Percentiles rank a stretch among this genome's conserved stretches.
phyloP scores from a whole-genome alignment of 2,888 invertebrate species.

The Fragum whitleyi region DNA sequence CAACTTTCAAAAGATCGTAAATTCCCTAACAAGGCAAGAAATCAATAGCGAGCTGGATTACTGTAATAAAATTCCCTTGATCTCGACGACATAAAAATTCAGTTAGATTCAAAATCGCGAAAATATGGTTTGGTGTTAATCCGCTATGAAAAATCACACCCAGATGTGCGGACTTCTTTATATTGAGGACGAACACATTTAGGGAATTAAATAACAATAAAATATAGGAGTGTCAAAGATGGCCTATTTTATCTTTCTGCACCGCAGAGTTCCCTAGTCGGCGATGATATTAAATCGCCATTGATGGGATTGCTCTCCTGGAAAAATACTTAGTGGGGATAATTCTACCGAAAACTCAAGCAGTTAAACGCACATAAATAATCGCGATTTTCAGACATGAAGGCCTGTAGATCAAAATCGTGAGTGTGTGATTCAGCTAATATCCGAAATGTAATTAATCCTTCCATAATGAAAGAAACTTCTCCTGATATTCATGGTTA shows the following conservation, averaged over 20 bases:
- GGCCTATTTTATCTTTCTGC: constrained; percentile 58
- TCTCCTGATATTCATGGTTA: not conserved
- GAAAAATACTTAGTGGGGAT: constrained; percentile 28
- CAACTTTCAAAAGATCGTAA: constrained; percentile 44
- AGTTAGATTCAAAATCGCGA: constrained; percentile 14
- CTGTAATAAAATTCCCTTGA: constrained; percentile 50
- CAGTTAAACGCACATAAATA: constrained; percentile 52
- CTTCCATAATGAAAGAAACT: not conserved
- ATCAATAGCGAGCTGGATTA: constrained; percentile 40
- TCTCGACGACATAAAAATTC: constrained; percentile 23
- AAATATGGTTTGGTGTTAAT: constrained; percentile 38
- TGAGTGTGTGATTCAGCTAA: constrained; percentile 21
- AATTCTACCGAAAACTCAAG: constrained; percentile 45
- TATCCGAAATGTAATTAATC: not conserved
- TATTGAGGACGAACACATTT: constrained; percentile 38
- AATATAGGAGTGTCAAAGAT: constrained; percentile 29
- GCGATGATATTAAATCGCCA: constrained; percentile 46
- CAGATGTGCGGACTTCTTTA: constrained; percentile 39
- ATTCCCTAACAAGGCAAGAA: constrained; percentile 33
- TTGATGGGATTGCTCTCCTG: constrained; percentile 36
- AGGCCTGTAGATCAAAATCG: constrained; percentile 19
- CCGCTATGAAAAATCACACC: constrained; percentile 32
- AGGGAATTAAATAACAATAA: constrained; percentile 46
- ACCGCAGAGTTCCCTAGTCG: constrained; percentile 38
- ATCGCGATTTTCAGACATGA: constrained; percentile 33